Conservation (phyloP, 2,113 vertebrate species). For the Gallinago jamesoni region DNA sequence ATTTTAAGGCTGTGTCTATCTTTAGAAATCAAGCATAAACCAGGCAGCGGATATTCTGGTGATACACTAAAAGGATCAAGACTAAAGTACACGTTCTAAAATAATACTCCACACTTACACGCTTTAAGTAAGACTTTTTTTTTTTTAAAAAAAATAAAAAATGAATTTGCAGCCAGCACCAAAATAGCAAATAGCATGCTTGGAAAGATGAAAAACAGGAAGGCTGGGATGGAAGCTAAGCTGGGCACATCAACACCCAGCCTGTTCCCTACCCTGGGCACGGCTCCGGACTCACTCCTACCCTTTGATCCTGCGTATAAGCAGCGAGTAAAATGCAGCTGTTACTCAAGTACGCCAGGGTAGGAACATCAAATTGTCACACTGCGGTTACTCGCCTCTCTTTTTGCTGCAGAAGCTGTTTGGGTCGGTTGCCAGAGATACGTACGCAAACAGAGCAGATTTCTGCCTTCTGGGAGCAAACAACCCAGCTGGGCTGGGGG, state of each 20-base stretch:
- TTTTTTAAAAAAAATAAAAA: not conserved
- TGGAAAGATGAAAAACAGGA: not conserved
- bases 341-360: not conserved
- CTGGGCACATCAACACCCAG: not conserved
- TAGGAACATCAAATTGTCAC: not conserved
- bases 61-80: not conserved
- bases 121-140: not conserved
- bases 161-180: not conserved
- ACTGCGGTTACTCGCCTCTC: not conserved
- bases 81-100: not conserved
- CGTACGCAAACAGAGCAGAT: not conserved
- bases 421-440: constrained; percentile 4
- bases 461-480: not conserved
- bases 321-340: not conserved
- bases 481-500: not conserved
- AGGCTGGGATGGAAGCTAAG: not conserved
- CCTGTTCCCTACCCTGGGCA: not conserved
- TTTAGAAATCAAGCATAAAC: not conserved
- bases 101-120: not conserved
- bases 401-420: not conserved
- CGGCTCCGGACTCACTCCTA: not conserved
- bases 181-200: not conserved
- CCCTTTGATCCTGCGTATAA: not conserved
- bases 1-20: not conserved
- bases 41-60: not conserved